Evolutionary conservation across 30 jellyfish, hydroid and myxozoan species (phyloP), one percentile per base, ranked within the genome.

Genomic region (Aurelia sp.): DNA sequence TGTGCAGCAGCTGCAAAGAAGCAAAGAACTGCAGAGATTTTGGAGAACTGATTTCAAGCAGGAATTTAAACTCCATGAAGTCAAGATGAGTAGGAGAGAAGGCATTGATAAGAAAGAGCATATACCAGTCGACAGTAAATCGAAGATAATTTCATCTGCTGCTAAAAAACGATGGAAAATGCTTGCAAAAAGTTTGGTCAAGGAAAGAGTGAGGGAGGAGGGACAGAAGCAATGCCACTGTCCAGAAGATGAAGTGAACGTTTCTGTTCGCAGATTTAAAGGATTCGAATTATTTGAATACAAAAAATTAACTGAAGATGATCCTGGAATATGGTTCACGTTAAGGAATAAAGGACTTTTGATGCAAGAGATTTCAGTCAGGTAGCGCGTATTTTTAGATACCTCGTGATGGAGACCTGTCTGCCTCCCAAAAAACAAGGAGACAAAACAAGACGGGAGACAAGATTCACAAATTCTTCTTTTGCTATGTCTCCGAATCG

Each of bases 111-210:
- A 20, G 13, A 22, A 60, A 60, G 50, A 6, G 58, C 21, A 62
- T 5, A 61, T 44, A 21, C 13, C 69, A 59, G 13, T 21, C 16
- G 69, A 59, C 27, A 59, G 69, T 59, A 59, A 21, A 18, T 59
- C 55, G 10, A 44, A 44, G 10, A 2, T 59, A 10, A 59, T n/a
- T 59, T 59, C 13, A 65, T 62, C 89, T 55, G 71, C 57, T 35
- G 96, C 96, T 16, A 86, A 55, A 35, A 74, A 33, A 18, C 31
- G 96, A 48, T 86, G 96, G 96, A 75, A 75, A 44, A 19, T 86
- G 12, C 60, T 86, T 20, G 96, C 96, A 5, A 81, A 44, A 17
- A 74, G 69, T 7, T 67, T 86, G 73, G 77, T 50, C n/a, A 74
- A 86, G 71, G 62, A 71, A 40, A 76, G 53, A 11, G 33, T 18